Percentiles rank a stretch among this genome's conserved stretches.
Evolutionary conservation across 2,113 vertebrate species (phyloP).

Genomic region (Tragulus kanchil): DNA sequence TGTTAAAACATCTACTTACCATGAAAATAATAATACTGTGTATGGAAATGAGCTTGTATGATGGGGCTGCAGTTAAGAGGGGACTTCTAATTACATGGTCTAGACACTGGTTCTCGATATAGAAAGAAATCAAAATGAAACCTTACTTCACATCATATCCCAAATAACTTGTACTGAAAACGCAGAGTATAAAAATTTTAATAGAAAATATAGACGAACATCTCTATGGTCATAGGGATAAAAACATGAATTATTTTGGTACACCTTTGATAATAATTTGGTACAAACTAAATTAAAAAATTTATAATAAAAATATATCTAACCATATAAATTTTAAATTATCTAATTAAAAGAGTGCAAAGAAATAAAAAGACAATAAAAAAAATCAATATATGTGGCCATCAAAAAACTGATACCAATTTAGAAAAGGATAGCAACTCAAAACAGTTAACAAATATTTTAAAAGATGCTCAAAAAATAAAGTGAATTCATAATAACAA

Average conservation of each 20-base stretch:
- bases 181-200: neutral
- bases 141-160: neutral
- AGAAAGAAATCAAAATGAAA: slow-evolving; percentile 64
- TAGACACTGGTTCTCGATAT: neutral
- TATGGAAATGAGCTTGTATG: neutral
- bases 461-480: neutral
- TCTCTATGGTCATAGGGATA: neutral
- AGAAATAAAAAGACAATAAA: slow-evolving; percentile 48
- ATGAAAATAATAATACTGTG: neutral
- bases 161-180: slow-evolving; percentile 44
- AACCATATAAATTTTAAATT: neutral
- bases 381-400: neutral
- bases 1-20: slow-evolving; percentile 3
- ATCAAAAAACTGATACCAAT: neutral
- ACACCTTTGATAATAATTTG: slow-evolving; percentile 36
- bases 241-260: neutral
- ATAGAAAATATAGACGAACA: neutral
- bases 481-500: neutral
- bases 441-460: slow-evolving; percentile 31
- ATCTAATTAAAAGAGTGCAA: slow-evolving; percentile 5
- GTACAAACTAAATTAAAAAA: slow-evolving; percentile 8
- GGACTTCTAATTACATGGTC: slow-evolving; percentile 6
- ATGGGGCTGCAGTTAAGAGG: neutral
- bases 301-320: neutral
- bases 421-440: neutral